A percentile compares a stretch with the other conserved stretches of the same genome.
Conservation (phyloP, 1,140 invertebrate species). For the Ostrea denselamellosa region DNA sequence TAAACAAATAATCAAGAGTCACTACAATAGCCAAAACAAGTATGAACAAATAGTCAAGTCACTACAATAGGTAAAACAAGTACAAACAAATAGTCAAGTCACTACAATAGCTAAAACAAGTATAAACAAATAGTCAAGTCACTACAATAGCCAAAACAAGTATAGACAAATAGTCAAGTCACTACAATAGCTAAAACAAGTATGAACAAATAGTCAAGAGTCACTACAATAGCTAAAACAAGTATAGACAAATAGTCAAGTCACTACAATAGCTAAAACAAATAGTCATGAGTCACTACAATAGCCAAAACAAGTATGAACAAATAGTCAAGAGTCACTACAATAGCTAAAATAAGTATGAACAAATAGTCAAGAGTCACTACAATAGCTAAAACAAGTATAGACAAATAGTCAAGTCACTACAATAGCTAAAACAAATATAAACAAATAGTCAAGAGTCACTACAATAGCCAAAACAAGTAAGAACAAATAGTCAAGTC, state of each 20-base stretch:
- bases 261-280: constrained; percentile 73
- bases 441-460: constrained; percentile 81
- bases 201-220: constrained; percentile 81
- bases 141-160: constrained; percentile 71
- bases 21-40: constrained; percentile 71
- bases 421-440: constrained; percentile 73
- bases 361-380: constrained; percentile 82
- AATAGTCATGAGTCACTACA: constrained; percentile 80
- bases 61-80: constrained; percentile 72
- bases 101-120: constrained; percentile 72
- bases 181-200: constrained; percentile 72
- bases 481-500: constrained; percentile 74
- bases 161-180: constrained; percentile 74
- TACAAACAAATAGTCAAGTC: constrained; percentile 74
- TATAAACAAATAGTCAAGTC: constrained; percentile 74
- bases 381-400: constrained; percentile 73
- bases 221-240: constrained; percentile 73
- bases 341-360: constrained; percentile 71
- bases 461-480: constrained; percentile 71
- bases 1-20: constrained; percentile 81
- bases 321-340: constrained; percentile 82
- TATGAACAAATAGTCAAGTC: constrained; percentile 74
- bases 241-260: constrained; percentile 70
- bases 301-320: constrained; percentile 69
- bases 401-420: constrained; percentile 72